Evolutionary conservation across 2,797 vertebrate species (phyloP), one percentile per base, ranked within the genome.

Genomic region (Lycodopsis pacificus): DNA sequence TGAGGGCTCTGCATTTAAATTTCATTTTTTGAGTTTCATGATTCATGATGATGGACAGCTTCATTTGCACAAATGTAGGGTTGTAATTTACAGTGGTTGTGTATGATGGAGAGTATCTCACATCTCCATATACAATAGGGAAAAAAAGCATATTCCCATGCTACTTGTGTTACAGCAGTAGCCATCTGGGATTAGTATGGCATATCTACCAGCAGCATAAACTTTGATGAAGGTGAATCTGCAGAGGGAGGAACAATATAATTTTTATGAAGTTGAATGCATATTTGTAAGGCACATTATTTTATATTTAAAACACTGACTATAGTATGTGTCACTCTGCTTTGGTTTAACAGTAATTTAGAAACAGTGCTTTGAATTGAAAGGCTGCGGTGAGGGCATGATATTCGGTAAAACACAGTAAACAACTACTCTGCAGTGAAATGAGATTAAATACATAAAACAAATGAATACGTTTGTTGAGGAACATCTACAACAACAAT

Each of bases 41-140:
- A 76, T 72, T 69, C 10, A 14, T 36, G 19, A 14, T 36, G 19
- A 17, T 59, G 66, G 54, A 65, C 64, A 72, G 66, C 75, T 80
- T 85, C 25, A 61, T 75, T 56, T 32, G 30, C 36, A 54, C 10
- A 46, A 66, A 72, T 34, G 9, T 20, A 22, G 19, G 17, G n/a
- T 49, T 53, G 36, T 67, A 34, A 19, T 34, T 34, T 58, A 58
- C 9, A 58, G 15, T 56, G 12, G 3, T 14, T 17, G 15, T 20
- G 56, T 34, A 30, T 32, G 15, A 57, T 30, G 25, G 4, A 32
- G 54, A 57, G 54, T 17, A 4, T 8, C 11, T 58, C 3, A 20
- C 30, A 34, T 58, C 8, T 30, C 27, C 13, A 17, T 30, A 56
- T 17, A 34, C 27, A 58, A 19, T 32, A 30, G 27, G 25, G 30